Evolutionary conservation across 2,113 vertebrate genomes (phyloP).

Genomic region (Furnarius figulus): DNA sequence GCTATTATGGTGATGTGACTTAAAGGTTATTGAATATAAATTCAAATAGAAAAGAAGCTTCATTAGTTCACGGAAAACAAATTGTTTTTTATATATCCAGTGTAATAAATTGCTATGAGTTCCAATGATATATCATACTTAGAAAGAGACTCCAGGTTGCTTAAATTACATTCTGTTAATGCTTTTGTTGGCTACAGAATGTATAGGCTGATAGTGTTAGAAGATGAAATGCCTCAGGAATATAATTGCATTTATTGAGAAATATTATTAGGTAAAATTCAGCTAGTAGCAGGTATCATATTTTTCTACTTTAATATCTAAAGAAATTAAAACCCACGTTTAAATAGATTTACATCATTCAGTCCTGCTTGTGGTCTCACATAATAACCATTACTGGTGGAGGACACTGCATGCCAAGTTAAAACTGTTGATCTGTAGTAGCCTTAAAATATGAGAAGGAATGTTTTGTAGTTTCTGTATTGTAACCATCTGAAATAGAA

Average conservation of each 20-base stretch:
- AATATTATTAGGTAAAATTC: neutral
- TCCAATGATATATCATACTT: neutral
- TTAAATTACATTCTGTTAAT: neutral
- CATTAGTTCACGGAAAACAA: neutral
- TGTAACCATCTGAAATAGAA: neutral
- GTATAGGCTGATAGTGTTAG: neutral
- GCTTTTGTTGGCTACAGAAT: neutral
- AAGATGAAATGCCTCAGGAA: neutral
- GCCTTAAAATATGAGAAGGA: neutral
- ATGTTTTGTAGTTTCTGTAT: neutral
- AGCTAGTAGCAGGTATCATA: neutral
- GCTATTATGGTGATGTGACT: neutral
- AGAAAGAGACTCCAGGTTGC: neutral
- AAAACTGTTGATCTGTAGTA: neutral
- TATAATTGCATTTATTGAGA: slow-evolving; percentile 22
- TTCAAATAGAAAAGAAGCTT: neutral
- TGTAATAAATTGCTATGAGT: neutral
- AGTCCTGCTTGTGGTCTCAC: neutral
- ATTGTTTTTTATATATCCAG: neutral
- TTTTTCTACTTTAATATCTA: neutral
- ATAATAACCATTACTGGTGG: neutral
- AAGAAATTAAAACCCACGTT: neutral
- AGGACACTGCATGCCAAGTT: neutral
- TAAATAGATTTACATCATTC: neutral
- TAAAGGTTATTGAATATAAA: neutral